Evolutionary conservation across 2,888 invertebrate species (phyloP).

Genomic region (Cantharis rufa): DNA sequence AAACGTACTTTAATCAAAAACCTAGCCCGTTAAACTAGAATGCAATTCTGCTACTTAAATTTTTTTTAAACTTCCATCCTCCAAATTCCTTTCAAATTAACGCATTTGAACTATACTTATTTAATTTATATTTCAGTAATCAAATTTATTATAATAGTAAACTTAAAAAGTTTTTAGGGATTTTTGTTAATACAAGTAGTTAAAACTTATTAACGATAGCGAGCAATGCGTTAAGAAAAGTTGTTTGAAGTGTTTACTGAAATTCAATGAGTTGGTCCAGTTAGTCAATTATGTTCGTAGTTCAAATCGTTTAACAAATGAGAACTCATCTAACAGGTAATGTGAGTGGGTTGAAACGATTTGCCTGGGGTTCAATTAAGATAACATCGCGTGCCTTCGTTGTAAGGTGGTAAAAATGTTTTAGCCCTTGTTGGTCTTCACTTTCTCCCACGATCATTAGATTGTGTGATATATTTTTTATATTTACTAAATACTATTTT

Average conservation of each 20-base stretch:
- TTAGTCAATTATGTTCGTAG: conserved; percentile 32
- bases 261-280: conserved; percentile 31
- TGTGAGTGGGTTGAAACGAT: conserved; percentile 34
- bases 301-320: conserved; percentile 37
- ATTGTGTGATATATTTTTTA: conserved; percentile 10
- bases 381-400: conserved; percentile 35
- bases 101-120: background rate
- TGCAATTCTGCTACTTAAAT: background rate
- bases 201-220: background rate
- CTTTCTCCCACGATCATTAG: conserved; percentile 26
- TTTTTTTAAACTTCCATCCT: background rate
- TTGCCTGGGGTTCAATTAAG: conserved; percentile 37
- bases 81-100: background rate
- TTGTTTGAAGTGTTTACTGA: conserved; percentile 26
- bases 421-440: conserved; percentile 22
- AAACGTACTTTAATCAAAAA: background rate
- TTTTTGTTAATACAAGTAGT: background rate
- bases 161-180: background rate
- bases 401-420: conserved; percentile 28
- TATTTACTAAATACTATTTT: conserved; percentile 3
- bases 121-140: background rate
- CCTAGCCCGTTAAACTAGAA: background rate
- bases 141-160: background rate
- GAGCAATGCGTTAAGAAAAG: conserved; percentile 1
- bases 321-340: conserved; percentile 30